Evolutionary conservation across 2,797 vertebrate species (phyloP).

Genomic region (Tangara arthus): DNA sequence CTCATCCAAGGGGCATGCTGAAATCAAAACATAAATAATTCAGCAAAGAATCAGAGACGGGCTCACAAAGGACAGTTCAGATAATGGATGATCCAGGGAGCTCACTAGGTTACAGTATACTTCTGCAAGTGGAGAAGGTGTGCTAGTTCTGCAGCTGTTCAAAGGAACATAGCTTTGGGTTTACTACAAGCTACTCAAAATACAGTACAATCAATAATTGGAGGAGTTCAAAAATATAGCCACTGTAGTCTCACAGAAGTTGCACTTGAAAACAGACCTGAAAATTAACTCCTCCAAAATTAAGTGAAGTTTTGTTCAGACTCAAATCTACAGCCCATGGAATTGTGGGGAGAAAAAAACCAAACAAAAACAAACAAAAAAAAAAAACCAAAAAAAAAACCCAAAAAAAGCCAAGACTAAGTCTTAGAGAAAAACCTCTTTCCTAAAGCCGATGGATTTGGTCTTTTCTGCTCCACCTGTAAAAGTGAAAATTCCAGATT

Average conservation of each 20-base stretch:
- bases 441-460: neutral
- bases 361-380: neutral
- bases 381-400: neutral
- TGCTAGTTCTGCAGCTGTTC: neutral
- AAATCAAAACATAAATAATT: constrained; percentile 1
- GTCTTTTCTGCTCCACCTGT: neutral
- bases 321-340: neutral
- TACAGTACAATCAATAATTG: fast-evolving
- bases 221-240: neutral
- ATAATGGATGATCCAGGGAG: neutral
- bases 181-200: neutral
- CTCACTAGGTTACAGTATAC: neutral
- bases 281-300: neutral
- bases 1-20: neutral
- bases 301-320: neutral
- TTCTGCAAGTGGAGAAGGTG: neutral
- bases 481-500: neutral
- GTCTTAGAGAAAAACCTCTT: neutral
- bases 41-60: neutral
- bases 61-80: neutral
- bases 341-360: neutral
- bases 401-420: neutral
- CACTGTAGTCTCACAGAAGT: neutral
- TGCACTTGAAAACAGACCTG: neutral
- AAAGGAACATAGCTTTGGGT: neutral